phyloP scores from a whole-genome alignment of 2,797 vertebrate genomes.

The Aotus griseimembra region DNA sequence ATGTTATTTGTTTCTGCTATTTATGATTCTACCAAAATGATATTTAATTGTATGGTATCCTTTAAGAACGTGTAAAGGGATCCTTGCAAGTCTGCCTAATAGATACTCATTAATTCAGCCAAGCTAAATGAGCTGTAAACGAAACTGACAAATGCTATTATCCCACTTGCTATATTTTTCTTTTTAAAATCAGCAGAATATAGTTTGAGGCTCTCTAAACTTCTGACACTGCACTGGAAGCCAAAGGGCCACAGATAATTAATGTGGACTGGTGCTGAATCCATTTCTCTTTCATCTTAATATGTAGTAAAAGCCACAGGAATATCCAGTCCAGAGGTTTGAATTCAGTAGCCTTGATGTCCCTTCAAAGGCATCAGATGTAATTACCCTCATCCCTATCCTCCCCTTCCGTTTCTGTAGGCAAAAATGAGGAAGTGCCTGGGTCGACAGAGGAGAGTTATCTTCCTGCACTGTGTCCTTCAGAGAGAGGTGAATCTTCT shows the following conservation, averaged over 20 bases:
- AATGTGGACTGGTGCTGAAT: conserved; percentile 59
- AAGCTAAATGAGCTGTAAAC: conserved; percentile 79
- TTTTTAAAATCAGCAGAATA: conserved; percentile 81
- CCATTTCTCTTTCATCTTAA: conserved; percentile 75
- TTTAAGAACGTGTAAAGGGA: conserved; percentile 66
- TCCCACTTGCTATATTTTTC: conserved; percentile 63
- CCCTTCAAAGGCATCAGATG: conserved; percentile 20
- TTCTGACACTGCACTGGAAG: conserved; percentile 62
- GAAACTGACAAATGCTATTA: conserved; percentile 79
- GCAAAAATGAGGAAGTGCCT: background rate
- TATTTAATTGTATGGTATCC: conserved; percentile 71
- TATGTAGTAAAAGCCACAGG: conserved; percentile 55
- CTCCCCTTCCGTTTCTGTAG: background rate
- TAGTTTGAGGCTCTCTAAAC: conserved; percentile 56
- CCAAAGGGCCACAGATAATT: conserved; percentile 68
- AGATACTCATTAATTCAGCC: conserved; percentile 82
- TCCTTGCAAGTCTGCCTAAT: conserved; percentile 74
- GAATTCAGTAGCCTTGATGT: conserved; percentile 6
- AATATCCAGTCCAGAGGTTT: conserved; percentile 10
- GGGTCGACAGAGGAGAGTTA: background rate
- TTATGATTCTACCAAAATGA: conserved; percentile 70
- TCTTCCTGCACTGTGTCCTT: background rate
- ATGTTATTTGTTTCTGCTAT: conserved; percentile 60
- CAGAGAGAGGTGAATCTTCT: background rate
- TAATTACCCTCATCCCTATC: background rate